Evolutionary conservation across 2,797 vertebrate species (phyloP), one percentile per base, ranked within the genome.

Genomic region (Leuciscus waleckii): DNA sequence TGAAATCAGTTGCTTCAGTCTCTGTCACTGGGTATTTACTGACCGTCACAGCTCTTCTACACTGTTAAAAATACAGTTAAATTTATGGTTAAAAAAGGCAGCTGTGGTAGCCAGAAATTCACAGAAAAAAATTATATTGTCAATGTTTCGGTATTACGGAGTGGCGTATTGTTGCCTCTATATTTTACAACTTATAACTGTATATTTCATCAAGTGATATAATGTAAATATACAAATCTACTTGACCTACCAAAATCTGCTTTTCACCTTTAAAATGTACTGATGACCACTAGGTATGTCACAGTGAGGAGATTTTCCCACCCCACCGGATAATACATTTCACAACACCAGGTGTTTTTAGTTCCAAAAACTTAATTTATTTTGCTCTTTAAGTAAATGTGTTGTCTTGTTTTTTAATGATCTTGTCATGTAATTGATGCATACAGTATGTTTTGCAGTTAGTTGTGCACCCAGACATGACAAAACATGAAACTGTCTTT

Each of bases 11-110:
- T 37, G 21, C 51, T 26, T 68, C 26, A 77, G 26, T 69, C 29
- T 51, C 56, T 82, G 77, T 79, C 89, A 85, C 70, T 69, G 56
- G 37, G 68, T 39, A 84, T 87, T 87, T 43, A 61, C 56, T 71
- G 49, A 13, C 3, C 14, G 61, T 81, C 61, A 75, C 46, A 63
- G 32, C 49, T 71, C 46, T 76, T 43, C 43, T 56, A 37, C 9
- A 51, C 29, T 51, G 26, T 74, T 29, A 49, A 70, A 43, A 16
- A 49, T 29, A 73, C 14, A 10, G 7, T 32, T 11, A 3, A 17
- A 46, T 26, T 46, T 71, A 26, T 46, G 41, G 39, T 17, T 14
- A 16, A 71, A 46, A 71, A 46, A 19, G 41, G 11, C 41, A 43
- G 41, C 41, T 43, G 41, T 13, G 41, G 41, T 43, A 3, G 41